A percentile compares a stretch with the other conserved stretches of the same genome.
These are phyloP conservation scores for Scolopax mira DNA, from an alignment of 2,113 vertebrate species.

Conservation along the genomic window DNA sequence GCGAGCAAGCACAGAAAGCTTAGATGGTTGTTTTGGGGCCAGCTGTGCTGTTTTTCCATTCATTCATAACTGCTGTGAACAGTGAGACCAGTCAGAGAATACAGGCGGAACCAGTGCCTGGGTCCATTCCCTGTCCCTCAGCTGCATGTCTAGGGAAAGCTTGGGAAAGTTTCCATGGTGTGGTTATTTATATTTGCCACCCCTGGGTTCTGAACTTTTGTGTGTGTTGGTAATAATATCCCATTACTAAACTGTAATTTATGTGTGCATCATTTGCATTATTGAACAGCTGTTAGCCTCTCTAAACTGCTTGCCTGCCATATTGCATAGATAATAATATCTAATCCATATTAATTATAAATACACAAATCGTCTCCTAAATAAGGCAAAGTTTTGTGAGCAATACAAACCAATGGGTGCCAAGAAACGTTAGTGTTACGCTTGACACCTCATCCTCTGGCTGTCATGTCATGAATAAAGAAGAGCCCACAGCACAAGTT, in stretches of 20 bases:
- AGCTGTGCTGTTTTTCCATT: conserved; percentile 30
- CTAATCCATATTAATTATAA: conserved; percentile 80
- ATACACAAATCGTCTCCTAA: conserved; percentile 70
- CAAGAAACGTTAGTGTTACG: conserved; percentile 60
- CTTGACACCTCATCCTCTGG: conserved; percentile 59
- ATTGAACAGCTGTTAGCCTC: conserved; percentile 70
- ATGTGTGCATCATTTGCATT: conserved; percentile 70
- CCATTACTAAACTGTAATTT: conserved; percentile 64
- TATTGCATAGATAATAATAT: conserved; percentile 73
- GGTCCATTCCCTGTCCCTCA: background rate
- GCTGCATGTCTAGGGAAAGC: background rate
- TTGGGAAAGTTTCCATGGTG: background rate
- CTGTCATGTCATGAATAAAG: conserved; percentile 46
- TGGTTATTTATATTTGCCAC: conserved; percentile 45
- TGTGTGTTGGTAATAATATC: conserved; percentile 53
- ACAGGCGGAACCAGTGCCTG: background rate
- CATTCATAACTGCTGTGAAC: background rate
- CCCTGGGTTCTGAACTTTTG: conserved; percentile 34
- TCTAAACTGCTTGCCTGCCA: conserved; percentile 68
- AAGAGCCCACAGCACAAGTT: conserved; percentile 15
- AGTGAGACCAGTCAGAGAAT: background rate
- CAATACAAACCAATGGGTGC: conserved; percentile 56
- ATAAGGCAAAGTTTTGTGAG: conserved; percentile 57
- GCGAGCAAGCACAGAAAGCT: background rate
- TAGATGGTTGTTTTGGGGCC: background rate